Evolutionary conservation across 2,888 invertebrate genomes (phyloP).

Genomic region (Micoletzkya japonica): DNA sequence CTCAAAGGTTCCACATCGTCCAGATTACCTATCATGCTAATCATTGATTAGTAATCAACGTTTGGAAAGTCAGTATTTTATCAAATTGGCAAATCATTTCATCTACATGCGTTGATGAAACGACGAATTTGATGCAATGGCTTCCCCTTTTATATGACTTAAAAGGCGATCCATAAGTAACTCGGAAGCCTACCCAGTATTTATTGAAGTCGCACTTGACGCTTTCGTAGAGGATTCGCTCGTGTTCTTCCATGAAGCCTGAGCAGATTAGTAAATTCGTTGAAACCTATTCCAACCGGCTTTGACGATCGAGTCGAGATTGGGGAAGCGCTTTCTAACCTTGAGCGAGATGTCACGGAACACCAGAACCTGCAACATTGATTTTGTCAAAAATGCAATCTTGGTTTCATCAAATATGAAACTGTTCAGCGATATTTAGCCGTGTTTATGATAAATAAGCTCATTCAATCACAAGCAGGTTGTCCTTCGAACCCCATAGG

Average conservation of each 20-base stretch:
- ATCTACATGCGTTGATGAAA: neutral
- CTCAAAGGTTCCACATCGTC: too few species aligned
- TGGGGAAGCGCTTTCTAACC: constrained; percentile 22
- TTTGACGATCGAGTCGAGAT: constrained; percentile 25
- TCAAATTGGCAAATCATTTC: neutral
- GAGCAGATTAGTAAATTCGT: neutral
- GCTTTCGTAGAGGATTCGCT: constrained; percentile 37
- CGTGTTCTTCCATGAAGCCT: constrained; percentile 55
- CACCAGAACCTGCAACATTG: constrained; percentile 13
- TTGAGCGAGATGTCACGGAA: constrained; percentile 27
- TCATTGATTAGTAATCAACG: neutral
- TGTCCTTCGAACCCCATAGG: too few species aligned
- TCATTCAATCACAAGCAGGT: too few species aligned
- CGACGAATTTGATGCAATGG: neutral
- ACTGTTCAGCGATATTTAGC: too few species aligned
- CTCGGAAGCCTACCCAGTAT: constrained; percentile 50
- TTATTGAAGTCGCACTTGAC: constrained; percentile 46
- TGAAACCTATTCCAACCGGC: constrained; percentile 8
- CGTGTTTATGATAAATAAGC: too few species aligned
- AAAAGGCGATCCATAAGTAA: neutral
- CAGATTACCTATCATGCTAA: too few species aligned
- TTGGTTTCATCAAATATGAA: neutral
- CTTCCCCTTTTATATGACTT: neutral
- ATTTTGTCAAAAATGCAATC: neutral
- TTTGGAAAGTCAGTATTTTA: neutral